Conservation (phyloP, 2,113 vertebrate genomes). For the Gavia stellata region DNA sequence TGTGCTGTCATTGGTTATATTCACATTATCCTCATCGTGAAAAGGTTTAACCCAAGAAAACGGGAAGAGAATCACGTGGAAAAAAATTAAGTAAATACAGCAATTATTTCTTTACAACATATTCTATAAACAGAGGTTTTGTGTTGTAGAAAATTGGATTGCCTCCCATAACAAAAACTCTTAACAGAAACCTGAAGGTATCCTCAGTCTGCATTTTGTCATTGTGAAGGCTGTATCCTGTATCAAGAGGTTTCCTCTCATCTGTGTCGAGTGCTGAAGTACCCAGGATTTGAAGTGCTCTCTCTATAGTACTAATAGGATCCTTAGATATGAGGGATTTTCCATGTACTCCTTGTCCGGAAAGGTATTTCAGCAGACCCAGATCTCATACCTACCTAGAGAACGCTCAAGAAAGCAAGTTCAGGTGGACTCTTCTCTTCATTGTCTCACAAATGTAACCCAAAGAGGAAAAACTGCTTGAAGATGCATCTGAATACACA, state of each 20-base stretch:
- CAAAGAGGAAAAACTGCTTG: neutral
- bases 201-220: neutral
- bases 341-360: neutral
- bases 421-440: neutral
- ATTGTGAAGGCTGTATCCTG: neutral
- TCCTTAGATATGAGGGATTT: neutral
- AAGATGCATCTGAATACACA: neutral
- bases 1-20: neutral
- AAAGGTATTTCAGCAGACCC: neutral
- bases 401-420: neutral
- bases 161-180: neutral
- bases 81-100: neutral
- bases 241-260: neutral
- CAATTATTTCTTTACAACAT: neutral
- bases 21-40: neutral
- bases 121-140: neutral
- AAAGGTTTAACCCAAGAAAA: neutral
- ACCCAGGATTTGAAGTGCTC: neutral
- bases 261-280: neutral
- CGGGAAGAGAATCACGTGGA: neutral
- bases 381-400: neutral
- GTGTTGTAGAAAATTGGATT: neutral
- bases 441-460: neutral
- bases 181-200: neutral
- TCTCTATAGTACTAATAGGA: neutral